Evolutionary conservation across 1,140 invertebrate species (phyloP), one percentile per base, ranked within the genome.

Genomic region (Bilobella aurantiaca): DNA sequence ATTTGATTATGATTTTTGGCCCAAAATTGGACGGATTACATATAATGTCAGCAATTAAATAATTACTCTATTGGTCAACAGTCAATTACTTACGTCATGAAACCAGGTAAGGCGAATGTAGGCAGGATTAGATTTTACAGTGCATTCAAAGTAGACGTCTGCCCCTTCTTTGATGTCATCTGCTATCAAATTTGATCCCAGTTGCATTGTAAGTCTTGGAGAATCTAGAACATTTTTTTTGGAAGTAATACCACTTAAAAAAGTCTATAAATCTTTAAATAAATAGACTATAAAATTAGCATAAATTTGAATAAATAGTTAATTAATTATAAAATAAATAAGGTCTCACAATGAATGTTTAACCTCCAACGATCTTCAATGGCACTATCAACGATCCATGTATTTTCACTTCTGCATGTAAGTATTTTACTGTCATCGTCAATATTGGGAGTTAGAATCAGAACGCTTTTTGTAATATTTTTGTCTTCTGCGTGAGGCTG

Each of bases 371-470:
- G 81, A 72, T 92, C 89, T 78, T 92, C 89, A 34, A 91, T 82
- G 49, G 85, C 83, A 71, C 87, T 90, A 77, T 86, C 85, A 23
- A 84, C 82, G 75, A 93, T 88, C 75, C 81, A 82, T 71, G 88
- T 86, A 81, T 93, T 93, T 79, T 92, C 89, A 56, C 89, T 88
- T 63, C 88, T 81, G 78, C 90, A 93, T 60, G 88, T 90, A 77
- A 92, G 84, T 5, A 87, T 86, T 79, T 90, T 90, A 58, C 88
- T 89, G 75, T 91, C 88, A 78, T 93, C 90, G 68, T 90, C 89
- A 60, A 88, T 87, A 37, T 81, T 83, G 62, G 90, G 89, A 62
- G 86, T 83, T 75, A 91, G 87, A 69, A 84, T 87, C 63, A 93
- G 81, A 71, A 88, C 85, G 78, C 88, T 92, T 72, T 90, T 80